phyloP scores from a whole-genome alignment of 2,797 vertebrate species.

The Alexandromys oeconomus region DNA sequence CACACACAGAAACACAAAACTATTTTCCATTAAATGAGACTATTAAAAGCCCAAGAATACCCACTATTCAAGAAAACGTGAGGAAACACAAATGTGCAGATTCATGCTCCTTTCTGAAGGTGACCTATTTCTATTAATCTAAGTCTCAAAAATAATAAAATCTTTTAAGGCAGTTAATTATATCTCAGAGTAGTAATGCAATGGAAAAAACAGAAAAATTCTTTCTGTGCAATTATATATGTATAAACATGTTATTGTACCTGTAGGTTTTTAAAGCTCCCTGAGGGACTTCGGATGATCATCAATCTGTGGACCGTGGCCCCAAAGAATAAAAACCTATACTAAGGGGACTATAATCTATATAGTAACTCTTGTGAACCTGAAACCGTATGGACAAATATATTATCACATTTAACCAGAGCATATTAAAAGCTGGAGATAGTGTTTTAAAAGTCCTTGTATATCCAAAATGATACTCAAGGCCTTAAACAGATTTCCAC shows the following conservation, averaged over 20 bases:
- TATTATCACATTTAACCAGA: slow-evolving; percentile 34
- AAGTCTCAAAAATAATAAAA: slow-evolving; percentile 50
- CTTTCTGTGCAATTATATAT: neutral
- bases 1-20: slow-evolving; percentile 20
- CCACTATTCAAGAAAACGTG: slow-evolving; percentile 11
- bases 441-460: neutral
- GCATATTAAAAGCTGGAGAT: slow-evolving; percentile 36
- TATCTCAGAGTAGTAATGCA: slow-evolving; percentile 10
- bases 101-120: slow-evolving; percentile 18
- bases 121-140: slow-evolving; percentile 41
- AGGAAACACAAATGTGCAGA: neutral
- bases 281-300: neutral
- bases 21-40: neutral
- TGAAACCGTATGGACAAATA: slow-evolving; percentile 25
- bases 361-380: slow-evolving; percentile 21
- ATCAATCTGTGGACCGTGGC: neutral
- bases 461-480: slow-evolving; percentile 43
- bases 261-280: neutral
- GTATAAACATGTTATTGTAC: neutral
- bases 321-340: slow-evolving; percentile 3
- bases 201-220: slow-evolving; percentile 49
- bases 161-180: slow-evolving; percentile 27
- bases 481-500: slow-evolving; percentile 38
- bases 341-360: slow-evolving; percentile 37
- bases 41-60: neutral